Percentiles rank a stretch among this genome's conserved stretches.
phyloP scores from a whole-genome alignment of 2,797 vertebrate genomes.

The Pangasius mekongensis region DNA sequence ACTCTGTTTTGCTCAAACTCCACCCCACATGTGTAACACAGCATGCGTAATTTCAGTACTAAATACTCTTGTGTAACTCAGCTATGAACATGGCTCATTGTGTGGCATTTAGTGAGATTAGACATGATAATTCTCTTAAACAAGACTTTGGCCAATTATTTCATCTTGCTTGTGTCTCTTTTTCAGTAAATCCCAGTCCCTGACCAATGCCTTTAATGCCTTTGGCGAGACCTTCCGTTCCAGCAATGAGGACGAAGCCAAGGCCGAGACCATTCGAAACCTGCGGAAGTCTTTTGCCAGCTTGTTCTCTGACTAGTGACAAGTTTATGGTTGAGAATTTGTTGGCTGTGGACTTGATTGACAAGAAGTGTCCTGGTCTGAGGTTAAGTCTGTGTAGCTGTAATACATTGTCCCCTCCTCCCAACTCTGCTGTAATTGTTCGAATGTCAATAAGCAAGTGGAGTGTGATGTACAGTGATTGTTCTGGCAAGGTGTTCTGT shows the following conservation, averaged over 20 bases:
- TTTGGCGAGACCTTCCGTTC: conserved; percentile 89
- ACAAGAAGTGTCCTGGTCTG: conserved; percentile 72
- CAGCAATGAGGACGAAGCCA: conserved; percentile 89
- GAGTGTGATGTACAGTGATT: conserved; percentile 60
- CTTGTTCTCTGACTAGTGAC: conserved; percentile 86
- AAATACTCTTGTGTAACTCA: neutral
- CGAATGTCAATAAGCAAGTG: conserved; percentile 74
- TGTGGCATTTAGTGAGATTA: neutral
- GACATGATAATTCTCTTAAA: neutral
- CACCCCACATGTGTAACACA: neutral
- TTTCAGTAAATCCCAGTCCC: conserved; percentile 97
- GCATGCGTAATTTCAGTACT: neutral
- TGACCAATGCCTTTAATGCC: conserved; percentile 95
- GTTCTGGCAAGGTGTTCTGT: conserved; percentile 53
- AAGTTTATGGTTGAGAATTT: conserved; percentile 46
- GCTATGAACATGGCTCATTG: neutral
- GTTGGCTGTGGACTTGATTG: conserved; percentile 67
- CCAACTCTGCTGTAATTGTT: conserved; percentile 66
- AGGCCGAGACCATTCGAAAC: conserved; percentile 89
- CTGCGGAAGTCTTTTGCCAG: conserved; percentile 90
- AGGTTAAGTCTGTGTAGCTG: conserved; percentile 77
- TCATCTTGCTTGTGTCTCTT: conserved; percentile 30
- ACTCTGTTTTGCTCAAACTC: neutral
- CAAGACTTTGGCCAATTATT: neutral
- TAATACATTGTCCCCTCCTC: conserved; percentile 63